Conservation (phyloP, 1,140 invertebrate species). For the Drosophila ambigua region DNA sequence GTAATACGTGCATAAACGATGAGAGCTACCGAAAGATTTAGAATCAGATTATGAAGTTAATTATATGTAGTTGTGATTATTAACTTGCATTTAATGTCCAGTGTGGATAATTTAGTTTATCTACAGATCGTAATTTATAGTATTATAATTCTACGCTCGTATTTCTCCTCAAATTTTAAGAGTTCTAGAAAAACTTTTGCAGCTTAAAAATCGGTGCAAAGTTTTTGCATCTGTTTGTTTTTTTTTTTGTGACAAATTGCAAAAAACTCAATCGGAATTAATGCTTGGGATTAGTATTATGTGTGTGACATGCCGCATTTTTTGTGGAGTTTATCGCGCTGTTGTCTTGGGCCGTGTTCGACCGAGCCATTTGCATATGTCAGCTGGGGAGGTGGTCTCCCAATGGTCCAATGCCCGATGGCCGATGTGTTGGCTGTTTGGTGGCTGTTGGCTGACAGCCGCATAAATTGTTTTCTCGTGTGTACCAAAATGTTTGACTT, state of each 20-base stretch:
- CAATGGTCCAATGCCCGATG: slow-evolving; percentile 2
- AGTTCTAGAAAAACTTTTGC: neutral
- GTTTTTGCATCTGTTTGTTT: too few species aligned
- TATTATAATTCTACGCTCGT: too few species aligned
- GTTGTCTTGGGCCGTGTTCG: slow-evolving; percentile 27
- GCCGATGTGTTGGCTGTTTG: slow-evolving; percentile 22
- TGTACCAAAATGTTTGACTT: slow-evolving; percentile 79
- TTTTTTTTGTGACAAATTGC: slow-evolving; percentile 31
- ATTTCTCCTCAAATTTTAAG: too few species aligned
- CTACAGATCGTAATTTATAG: too few species aligned
- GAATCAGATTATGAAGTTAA: too few species aligned
- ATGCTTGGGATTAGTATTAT: slow-evolving; percentile 26
- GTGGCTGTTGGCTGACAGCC: slow-evolving; percentile 54
- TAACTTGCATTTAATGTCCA: neutral
- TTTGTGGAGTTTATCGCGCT: slow-evolving; percentile 45
- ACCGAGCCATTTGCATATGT: slow-evolving; percentile 65
- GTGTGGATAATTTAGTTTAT: neutral
- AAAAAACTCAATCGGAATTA: slow-evolving; percentile 28
- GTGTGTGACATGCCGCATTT: slow-evolving; percentile 7
- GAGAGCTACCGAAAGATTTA: too few species aligned
- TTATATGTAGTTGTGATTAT: neutral
- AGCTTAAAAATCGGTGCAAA: too few species aligned
- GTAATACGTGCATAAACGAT: neutral
- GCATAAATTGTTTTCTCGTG: slow-evolving; percentile 79
- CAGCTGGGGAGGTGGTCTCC: slow-evolving; percentile 59